Evolutionary conservation across 1,140 invertebrate species (phyloP).

Genomic region (Gryllus bimaculatus): DNA sequence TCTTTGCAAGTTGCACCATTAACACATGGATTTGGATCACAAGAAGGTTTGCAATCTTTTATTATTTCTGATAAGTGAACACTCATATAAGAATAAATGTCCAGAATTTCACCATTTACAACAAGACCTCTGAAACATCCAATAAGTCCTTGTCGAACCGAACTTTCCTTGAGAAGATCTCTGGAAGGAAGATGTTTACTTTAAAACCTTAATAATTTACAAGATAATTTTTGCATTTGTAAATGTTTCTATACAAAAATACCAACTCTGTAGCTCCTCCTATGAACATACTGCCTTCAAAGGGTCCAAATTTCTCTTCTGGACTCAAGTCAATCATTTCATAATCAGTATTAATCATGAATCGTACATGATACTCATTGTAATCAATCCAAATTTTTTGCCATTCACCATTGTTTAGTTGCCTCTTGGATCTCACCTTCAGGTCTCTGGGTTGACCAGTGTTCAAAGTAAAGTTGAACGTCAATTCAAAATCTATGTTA

Average conservation of each 20-base stretch:
- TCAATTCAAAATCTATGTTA: constrained; percentile 64
- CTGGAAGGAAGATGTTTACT: constrained; percentile 37
- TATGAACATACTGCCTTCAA: constrained; percentile 87
- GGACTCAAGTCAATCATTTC: constrained; percentile 75
- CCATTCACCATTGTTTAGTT: constrained; percentile 86
- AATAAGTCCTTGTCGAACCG: constrained; percentile 77
- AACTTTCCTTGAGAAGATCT: constrained; percentile 61
- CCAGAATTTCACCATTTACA: constrained; percentile 80
- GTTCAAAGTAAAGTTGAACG: constrained; percentile 83
- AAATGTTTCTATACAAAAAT: neutral
- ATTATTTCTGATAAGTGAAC: constrained; percentile 82
- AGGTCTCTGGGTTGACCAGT: constrained; percentile 67
- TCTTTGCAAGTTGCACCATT: constrained; percentile 86
- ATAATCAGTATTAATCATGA: constrained; percentile 82
- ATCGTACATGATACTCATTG: constrained; percentile 86
- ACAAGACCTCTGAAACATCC: constrained; percentile 87
- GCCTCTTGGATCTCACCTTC: constrained; percentile 66
- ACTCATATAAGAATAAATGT: constrained; percentile 90
- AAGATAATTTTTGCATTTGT: neutral
- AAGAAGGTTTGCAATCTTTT: constrained; percentile 85
- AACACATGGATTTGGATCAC: constrained; percentile 85
- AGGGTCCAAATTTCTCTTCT: constrained; percentile 81
- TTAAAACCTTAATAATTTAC: neutral
- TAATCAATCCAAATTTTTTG: constrained; percentile 92
- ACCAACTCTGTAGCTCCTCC: constrained; percentile 53